Evolutionary conservation across 2,113 vertebrate species (phyloP).

Genomic region (Megalops atlanticus): DNA sequence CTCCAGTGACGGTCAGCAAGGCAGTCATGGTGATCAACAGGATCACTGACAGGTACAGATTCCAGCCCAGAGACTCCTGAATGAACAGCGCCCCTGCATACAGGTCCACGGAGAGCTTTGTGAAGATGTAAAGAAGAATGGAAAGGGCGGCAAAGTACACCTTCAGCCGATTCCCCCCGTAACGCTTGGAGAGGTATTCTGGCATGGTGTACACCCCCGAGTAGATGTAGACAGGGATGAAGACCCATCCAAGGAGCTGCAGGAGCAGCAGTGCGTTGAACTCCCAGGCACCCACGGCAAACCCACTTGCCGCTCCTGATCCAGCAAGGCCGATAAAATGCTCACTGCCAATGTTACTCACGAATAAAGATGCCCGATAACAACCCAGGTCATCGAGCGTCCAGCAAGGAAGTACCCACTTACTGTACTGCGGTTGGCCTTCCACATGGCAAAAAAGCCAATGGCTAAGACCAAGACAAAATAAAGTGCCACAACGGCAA

Average conservation of each 20-base stretch:
- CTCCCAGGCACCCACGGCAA: conserved; percentile 97
- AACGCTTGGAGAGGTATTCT: conserved; percentile 94
- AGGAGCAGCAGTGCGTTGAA: conserved; percentile 96
- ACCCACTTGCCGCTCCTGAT: conserved; percentile 95
- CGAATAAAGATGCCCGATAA: conserved; percentile 96
- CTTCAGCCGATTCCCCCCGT: conserved; percentile 91
- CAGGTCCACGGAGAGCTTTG: conserved; percentile 96
- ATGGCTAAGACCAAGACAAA: conserved; percentile 92
- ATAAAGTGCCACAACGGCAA: conserved; percentile 92
- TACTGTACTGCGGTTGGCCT: conserved; percentile 92
- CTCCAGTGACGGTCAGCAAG: conserved; percentile 91
- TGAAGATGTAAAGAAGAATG: conserved; percentile 94
- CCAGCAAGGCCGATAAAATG: conserved; percentile 99
- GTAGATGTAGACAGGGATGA: conserved; percentile 95
- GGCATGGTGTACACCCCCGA: conserved; percentile 98
- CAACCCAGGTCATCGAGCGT: conserved; percentile 94
- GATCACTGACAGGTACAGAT: conserved; percentile 91
- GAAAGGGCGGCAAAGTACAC: conserved; percentile 92
- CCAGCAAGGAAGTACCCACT: conserved; percentile 97
- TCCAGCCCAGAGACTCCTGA: conserved; percentile 97
- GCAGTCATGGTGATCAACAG: conserved; percentile 94
- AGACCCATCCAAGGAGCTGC: conserved; percentile 97
- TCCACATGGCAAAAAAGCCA: conserved; percentile 97
- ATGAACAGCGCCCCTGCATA: conserved; percentile 98
- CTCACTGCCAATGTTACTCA: conserved; percentile 99